A percentile compares a stretch with the other conserved stretches of the same genome.
These are phyloP conservation scores for Pentalonia nigronervosa DNA, from an alignment of 1,140 invertebrate genomes.

Conservation along the genomic window DNA sequence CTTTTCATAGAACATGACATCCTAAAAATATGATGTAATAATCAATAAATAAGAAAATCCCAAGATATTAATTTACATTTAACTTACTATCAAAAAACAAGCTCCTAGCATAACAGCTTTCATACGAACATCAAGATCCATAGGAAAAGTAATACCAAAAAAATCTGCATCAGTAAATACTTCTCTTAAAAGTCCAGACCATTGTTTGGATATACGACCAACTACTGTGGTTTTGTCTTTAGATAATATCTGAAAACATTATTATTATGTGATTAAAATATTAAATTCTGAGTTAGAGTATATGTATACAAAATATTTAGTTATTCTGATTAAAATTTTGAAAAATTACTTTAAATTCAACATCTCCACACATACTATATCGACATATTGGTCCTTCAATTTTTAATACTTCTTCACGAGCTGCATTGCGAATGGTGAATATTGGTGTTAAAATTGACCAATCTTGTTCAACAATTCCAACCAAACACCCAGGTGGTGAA, in stretches of 20 bases:
- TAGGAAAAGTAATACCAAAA: constrained; percentile 81
- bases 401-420: constrained; percentile 77
- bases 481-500: constrained; percentile 74
- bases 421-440: constrained; percentile 80
- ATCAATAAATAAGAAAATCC: not conserved
- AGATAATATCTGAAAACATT: constrained; percentile 69
- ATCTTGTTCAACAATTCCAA: constrained; percentile 84
- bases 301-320: not conserved
- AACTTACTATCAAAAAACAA: constrained; percentile 75
- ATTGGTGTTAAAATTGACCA: constrained; percentile 82
- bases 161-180: constrained; percentile 79
- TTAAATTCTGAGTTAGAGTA: not conserved
- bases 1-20: constrained; percentile 53
- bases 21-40: not conserved
- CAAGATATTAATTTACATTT: not conserved
- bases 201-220: constrained; percentile 81
- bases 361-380: constrained; percentile 80
- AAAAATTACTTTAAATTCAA: constrained; percentile 71
- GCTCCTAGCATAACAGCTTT: constrained; percentile 83
- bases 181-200: constrained; percentile 75
- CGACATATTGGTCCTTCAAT: constrained; percentile 88
- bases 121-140: constrained; percentile 81
- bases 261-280: not conserved
- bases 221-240: constrained; percentile 71
- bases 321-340: not conserved